Evolutionary conservation across 2,888 invertebrate species (phyloP), one percentile per base, ranked within the genome.

Genomic region (Acleris sparsana): DNA sequence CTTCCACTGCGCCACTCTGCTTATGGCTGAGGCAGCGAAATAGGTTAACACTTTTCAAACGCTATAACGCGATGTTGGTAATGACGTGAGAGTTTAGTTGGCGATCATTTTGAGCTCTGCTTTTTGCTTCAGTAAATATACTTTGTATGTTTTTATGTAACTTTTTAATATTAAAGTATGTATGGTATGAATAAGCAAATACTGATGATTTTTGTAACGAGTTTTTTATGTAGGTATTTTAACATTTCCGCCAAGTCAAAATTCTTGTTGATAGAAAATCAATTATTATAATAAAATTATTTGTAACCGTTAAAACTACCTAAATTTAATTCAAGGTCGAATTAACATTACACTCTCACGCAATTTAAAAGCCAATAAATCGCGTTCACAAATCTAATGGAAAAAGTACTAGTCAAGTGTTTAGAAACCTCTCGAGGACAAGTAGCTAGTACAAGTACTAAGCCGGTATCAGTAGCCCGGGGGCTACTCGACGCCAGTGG

Each of bases 1-100:
- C 95, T 94, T 95, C 95, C 95, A 94, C 95, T 95, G 95, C 95
- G 95, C 95, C 95, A 95, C 95, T 95, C 95, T 95, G 95, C 95
- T 95, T 22, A 22, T 78, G 55, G 0, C 0, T 0, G 0, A 0
- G 0, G 0, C 0, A 0, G 0, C 62, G 77, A 86, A 87, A 85
- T 82, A 77, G 69, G 39, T 1, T 29, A 70, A 49, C 53, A 5
- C 0, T 0, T 69, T 44, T 5, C 13, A 49, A 49, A 20, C 53
- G 51, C 20, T 13, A 5, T 17, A 48, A 16, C 55, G 51, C 17
- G 33, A 25, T n/a, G 16, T 29, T 61, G 43, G 53, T 58, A 52
- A 67, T 70, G 59, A 65, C 64, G 53, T 18, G 29, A 29, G n/a
- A 33, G 39, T 58, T 67, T 67, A 62, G 51, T 1, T 61, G 56